Evolutionary conservation across 1,140 invertebrate species (phyloP), one percentile per base, ranked within the genome.

Genomic region (Diplogasteroides magnus): DNA sequence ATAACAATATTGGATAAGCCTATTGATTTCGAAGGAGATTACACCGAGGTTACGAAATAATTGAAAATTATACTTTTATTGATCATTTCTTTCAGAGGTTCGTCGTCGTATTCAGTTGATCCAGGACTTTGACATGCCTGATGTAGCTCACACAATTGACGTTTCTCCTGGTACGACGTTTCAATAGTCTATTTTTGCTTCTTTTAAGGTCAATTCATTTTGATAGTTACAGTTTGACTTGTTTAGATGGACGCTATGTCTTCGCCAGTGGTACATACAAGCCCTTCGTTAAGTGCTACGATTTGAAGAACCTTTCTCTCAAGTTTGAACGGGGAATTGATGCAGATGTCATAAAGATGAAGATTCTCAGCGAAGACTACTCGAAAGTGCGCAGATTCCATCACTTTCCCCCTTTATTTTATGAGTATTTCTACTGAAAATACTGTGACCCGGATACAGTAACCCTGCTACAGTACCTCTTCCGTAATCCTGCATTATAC

Each of bases 311-410:
- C 85, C 86, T 98, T 72, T 94, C 94, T 1, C 87, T 98, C 77
- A 99, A 99, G 86, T 99, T 98, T 87, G 95, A 98, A 85, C 87
- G 96, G 77, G 97, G 96, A 83, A 90, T 98, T 78, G 97, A 99
- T 86, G 90, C 93, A 1, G 94, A 98, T 87, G 91, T 84, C 27
- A 74, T 86, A 6, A 85, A 86, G 74, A 81, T 92, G 87, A 84
- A 90, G 90, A 77, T 83, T 61, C 72, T 87, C n/a, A 84, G 83
- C 15, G 85, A 87, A 23, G 86, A 87, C 76, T 87, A 86, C 67
- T 80, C 83, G 14, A 87, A 87, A 79, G 85, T 85, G 31, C 6
- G 37, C n/a, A n/a, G n/a, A n/a, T n/a, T n/a, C n/a, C n/a, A n/a
- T 26, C 31, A 25, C 1, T 55, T 26, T 15, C 6, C 13, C 26